Percentiles rank a stretch among this genome's conserved stretches.
Conservation (phyloP, 1,140 invertebrate genomes). For the Pantala flavescens region DNA sequence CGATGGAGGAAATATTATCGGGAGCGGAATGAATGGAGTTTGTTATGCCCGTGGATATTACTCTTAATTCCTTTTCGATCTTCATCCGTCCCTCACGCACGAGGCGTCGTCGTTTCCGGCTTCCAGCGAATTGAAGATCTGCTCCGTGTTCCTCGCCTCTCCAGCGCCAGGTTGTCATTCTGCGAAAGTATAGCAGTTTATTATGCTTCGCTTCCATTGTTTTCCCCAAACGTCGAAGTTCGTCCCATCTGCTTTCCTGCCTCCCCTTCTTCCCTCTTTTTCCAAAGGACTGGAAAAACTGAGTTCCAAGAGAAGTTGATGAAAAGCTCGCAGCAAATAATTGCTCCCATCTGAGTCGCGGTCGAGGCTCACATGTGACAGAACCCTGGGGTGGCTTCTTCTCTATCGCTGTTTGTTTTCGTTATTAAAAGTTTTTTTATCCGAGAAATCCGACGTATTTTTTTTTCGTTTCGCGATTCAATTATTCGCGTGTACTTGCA, state of each 20-base stretch:
- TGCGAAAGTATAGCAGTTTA: neutral
- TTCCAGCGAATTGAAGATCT: no score
- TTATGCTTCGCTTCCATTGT: neutral
- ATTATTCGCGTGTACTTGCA: constrained; percentile 1
- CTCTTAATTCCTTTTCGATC: no score
- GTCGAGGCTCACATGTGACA: no score
- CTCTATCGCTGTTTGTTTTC: constrained; percentile 6
- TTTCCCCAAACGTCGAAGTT: neutral
- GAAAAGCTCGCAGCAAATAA: no score
- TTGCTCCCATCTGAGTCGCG: no score
- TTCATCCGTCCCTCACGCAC: no score
- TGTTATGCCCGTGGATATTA: no score
- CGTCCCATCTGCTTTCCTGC: constrained; percentile 2
- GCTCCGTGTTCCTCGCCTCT: no score
- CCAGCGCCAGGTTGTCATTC: neutral
- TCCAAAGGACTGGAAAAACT: neutral
- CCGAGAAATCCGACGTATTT: neutral
- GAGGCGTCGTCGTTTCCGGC: no score
- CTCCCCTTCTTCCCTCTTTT: neutral
- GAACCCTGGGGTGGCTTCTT: neutral
- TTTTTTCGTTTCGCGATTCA: neutral
- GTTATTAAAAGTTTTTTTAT: neutral
- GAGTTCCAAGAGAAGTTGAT: no score
- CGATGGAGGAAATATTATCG: no score
- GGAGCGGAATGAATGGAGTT: no score